Percentiles rank a stretch among this genome's conserved stretches.
These are phyloP conservation scores for Emydura subglobosa DNA, from an alignment of 2,113 vertebrate genomes.

Conservation along the genomic window DNA sequence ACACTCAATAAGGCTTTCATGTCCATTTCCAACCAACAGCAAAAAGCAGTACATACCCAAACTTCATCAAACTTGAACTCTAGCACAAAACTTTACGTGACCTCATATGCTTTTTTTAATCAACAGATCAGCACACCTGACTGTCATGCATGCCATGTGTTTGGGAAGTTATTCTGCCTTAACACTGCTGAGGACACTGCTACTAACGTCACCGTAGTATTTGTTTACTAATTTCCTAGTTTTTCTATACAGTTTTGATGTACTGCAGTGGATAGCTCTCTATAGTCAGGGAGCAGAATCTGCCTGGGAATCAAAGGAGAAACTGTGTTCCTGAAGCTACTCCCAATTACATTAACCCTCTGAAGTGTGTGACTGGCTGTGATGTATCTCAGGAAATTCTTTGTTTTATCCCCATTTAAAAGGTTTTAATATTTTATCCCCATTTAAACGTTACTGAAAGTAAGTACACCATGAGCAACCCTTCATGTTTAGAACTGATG, in stretches of 20 bases:
- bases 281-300: not conserved
- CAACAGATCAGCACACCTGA: not conserved
- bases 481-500: not conserved
- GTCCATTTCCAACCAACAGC: not conserved
- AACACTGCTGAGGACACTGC: not conserved
- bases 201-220: not conserved
- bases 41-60: not conserved
- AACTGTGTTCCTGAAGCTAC: not conserved
- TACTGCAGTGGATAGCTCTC: not conserved
- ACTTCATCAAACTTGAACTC: not conserved
- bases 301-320: not conserved
- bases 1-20: not conserved
- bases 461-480: not conserved
- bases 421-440: not conserved
- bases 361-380: not conserved
- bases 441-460: not conserved
- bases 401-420: not conserved
- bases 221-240: not conserved
- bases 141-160: not conserved
- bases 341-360: not conserved
- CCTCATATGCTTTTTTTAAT: not conserved
- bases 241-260: not conserved
- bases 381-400: not conserved
- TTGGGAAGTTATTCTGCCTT: conserved; percentile 1
- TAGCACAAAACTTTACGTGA: not conserved